Evolutionary conservation across 2,113 vertebrate genomes (phyloP).

Genomic region (Nesogale talazaci): DNA sequence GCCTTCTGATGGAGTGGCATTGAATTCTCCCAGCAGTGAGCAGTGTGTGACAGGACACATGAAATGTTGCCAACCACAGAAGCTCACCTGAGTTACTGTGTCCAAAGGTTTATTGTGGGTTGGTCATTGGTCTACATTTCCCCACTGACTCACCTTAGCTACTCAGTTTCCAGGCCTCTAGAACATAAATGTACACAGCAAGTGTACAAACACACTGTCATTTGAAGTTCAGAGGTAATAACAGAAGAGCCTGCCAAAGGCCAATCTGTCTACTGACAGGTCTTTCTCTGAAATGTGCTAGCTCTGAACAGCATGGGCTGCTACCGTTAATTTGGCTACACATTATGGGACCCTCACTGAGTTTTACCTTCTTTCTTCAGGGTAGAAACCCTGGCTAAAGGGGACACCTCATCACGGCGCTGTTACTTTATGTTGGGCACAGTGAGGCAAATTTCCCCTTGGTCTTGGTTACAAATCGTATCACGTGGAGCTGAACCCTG

Average conservation of each 20-base stretch:
- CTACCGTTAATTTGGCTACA: background rate
- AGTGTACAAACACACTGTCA: background rate
- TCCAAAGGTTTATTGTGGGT: background rate
- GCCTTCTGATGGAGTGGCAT: background rate
- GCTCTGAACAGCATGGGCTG: background rate
- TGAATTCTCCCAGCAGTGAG: background rate
- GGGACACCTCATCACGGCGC: background rate
- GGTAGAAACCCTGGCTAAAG: constrained; percentile 18
- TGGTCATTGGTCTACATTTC: too few species aligned
- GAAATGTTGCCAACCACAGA: background rate
- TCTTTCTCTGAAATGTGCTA: background rate
- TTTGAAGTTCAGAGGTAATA: background rate
- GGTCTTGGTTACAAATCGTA: constrained; percentile 28
- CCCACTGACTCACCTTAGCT: background rate
- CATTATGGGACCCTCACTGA: background rate
- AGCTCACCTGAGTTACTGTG: background rate
- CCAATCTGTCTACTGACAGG: background rate
- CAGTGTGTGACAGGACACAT: background rate
- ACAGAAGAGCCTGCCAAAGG: background rate
- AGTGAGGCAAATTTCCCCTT: background rate
- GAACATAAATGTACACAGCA: background rate
- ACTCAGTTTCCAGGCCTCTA: background rate
- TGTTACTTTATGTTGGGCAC: background rate
- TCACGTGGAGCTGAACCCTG: too few species aligned
- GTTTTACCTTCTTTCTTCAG: background rate